A percentile compares a stretch with the other conserved stretches of the same genome.
Conservation (phyloP, 1,140 invertebrate genomes). For the Pseudobourletiella spinata region DNA sequence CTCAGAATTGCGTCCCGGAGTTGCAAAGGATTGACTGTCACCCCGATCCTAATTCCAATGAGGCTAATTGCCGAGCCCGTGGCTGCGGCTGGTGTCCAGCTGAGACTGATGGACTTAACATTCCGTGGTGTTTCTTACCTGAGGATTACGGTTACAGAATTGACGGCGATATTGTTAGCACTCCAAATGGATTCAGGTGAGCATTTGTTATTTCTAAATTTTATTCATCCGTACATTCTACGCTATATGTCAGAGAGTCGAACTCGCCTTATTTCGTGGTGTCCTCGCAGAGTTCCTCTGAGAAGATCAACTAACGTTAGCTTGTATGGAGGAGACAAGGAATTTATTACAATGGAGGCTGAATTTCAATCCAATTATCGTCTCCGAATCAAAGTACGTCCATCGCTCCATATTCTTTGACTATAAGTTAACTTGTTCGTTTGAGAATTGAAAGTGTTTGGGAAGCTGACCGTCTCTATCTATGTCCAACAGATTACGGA, state of each 20-base stretch:
- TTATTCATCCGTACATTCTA: too few relatives aligned
- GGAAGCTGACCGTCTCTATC: neutral
- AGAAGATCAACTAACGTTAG: neutral
- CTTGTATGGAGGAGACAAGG: neutral
- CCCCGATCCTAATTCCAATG: slow-evolving; percentile 46
- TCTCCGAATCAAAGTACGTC: slow-evolving; percentile 26
- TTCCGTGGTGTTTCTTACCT: slow-evolving; percentile 64
- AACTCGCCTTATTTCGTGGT: too few relatives aligned
- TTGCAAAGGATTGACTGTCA: slow-evolving; percentile 63
- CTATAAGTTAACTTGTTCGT: neutral
- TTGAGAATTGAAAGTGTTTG: neutral
- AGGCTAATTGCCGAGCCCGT: slow-evolving; percentile 52
- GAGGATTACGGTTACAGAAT: slow-evolving; percentile 46
- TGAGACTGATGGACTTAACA: slow-evolving; percentile 34
- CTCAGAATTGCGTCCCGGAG: slow-evolving; percentile 36
- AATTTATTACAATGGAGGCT: slow-evolving; percentile 8
- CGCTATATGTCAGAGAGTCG: neutral
- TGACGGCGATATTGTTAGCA: slow-evolving; percentile 8
- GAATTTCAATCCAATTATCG: slow-evolving; percentile 28
- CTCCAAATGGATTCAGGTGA: slow-evolving; percentile 22
- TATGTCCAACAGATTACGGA: slow-evolving; percentile 17
- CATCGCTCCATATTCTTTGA: neutral
- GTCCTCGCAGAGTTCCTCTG: neutral
- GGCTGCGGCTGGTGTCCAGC: slow-evolving; percentile 58
- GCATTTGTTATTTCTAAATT: too few relatives aligned